These are phyloP conservation scores for Enteromius mattozi DNA, from an alignment of 2,797 vertebrate genomes.

Conservation along the genomic window DNA sequence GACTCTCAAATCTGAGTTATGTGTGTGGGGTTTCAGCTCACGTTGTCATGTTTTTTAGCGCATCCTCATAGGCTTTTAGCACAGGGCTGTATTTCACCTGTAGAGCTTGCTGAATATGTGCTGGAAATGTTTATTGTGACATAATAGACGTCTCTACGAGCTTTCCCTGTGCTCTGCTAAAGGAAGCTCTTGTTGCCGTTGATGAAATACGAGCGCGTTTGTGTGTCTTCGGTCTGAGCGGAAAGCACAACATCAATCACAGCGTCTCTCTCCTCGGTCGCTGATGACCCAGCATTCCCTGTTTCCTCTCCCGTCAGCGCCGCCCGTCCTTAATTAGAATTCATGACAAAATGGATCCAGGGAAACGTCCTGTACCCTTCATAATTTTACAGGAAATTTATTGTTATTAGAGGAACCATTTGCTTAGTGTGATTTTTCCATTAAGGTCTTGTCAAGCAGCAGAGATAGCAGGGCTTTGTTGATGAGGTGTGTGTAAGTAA, in stretches of 20 bases:
- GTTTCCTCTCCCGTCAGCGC: conserved; percentile 62
- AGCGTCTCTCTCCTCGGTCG: conserved; percentile 74
- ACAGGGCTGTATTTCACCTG: conserved; percentile 11
- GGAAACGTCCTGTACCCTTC: conserved; percentile 96
- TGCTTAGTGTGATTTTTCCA: conserved; percentile 99
- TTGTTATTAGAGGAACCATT: conserved; percentile 99
- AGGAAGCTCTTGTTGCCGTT: conserved; percentile 83
- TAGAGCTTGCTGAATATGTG: neutral
- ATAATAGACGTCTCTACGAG: neutral
- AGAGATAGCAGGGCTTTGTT: conserved; percentile 87
- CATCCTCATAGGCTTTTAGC: conserved; percentile 22
- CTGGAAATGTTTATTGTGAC: conserved; percentile 23
- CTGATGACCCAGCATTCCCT: conserved; percentile 98
- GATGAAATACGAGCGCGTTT: conserved; percentile 73
- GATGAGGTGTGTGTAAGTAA: conserved; percentile 71
- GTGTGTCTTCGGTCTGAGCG: conserved; percentile 77
- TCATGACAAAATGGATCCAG: conserved; percentile 99
- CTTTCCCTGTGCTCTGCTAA: neutral
- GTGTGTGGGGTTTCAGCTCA: neutral
- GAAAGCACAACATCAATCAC: conserved; percentile 90
- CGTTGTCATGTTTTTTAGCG: conserved; percentile 5
- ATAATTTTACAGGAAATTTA: conserved; percentile 99
- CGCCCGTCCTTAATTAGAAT: conserved; percentile 91
- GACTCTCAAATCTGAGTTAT: conserved; percentile 17
- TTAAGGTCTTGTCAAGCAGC: conserved; percentile 97